phyloP scores from a whole-genome alignment of 2,888 invertebrate genomes.

The Stramonita haemastoma region DNA sequence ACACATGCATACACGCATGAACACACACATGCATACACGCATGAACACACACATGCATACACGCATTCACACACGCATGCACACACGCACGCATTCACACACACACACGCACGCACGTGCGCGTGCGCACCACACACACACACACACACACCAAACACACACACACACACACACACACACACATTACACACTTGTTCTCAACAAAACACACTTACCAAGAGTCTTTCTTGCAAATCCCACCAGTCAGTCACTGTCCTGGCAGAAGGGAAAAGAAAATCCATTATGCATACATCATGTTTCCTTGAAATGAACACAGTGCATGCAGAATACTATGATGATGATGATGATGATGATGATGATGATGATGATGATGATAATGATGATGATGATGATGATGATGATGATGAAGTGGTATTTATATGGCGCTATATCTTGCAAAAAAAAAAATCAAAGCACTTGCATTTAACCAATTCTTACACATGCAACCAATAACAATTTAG shows the following conservation, averaged over 20 bases:
- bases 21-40: not conserved
- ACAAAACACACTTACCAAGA: not conserved
- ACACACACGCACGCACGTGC: not conserved
- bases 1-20: not conserved
- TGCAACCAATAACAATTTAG: no score
- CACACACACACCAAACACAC: not conserved
- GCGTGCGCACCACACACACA: not conserved
- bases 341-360: no score
- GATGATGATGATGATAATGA: no score
- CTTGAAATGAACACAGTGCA: not conserved
- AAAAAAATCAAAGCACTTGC: no score
- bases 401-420: no score
- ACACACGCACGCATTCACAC: not conserved
- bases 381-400: no score
- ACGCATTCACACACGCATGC: not conserved
- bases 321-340: not conserved
- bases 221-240: not conserved
- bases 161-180: slow-evolving; percentile 4
- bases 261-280: not conserved
- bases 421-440: no score
- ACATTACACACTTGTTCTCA: not conserved
- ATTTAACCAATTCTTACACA: no score
- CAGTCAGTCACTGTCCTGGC: slow-evolving; percentile 15
- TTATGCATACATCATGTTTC: no score
- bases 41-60: not conserved